Conservation (phyloP, 2,888 invertebrate genomes). For the Sabatieria punctata region DNA sequence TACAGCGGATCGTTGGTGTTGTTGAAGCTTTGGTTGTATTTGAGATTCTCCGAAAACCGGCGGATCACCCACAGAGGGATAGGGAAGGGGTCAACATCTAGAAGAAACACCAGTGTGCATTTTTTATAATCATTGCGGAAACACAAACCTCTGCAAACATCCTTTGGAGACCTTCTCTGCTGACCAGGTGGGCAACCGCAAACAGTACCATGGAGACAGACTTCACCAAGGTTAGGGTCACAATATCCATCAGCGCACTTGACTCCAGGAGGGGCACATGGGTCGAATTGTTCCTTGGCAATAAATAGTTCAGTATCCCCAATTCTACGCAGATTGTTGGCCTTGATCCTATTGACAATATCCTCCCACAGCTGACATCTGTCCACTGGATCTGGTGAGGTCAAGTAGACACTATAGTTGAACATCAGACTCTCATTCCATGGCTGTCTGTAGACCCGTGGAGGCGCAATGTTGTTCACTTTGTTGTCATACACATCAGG, state of each 20-base stretch:
- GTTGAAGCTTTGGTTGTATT: not conserved
- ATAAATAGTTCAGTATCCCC: too few species aligned
- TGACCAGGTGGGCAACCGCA: conserved; percentile 6
- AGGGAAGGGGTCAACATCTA: conserved; percentile 2
- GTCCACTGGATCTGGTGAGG: not conserved
- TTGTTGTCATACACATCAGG: not conserved
- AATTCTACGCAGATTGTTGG: too few species aligned
- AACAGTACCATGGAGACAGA: conserved; percentile 4
- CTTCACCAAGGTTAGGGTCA: conserved; percentile 3
- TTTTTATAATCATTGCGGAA: not conserved
- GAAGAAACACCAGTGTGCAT: not conserved
- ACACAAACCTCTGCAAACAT: not conserved
- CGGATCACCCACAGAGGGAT: conserved; percentile 7
- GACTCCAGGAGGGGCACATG: too few species aligned
- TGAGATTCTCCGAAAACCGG: not conserved
- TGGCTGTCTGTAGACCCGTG: conserved; percentile 3
- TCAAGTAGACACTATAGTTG: conserved; percentile 8
- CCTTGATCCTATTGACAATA: too few species aligned
- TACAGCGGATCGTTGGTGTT: not conserved
- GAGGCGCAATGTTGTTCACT: conserved; percentile 6
- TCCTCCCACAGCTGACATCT: not conserved
- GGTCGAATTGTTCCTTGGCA: too few species aligned
- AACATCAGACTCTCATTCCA: conserved; percentile 7
- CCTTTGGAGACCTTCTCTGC: not conserved
- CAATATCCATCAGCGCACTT: too few species aligned